Base-by-base conservation (phyloP, 2,888 invertebrate species). In the Lomographa bimaculata region DNA sequence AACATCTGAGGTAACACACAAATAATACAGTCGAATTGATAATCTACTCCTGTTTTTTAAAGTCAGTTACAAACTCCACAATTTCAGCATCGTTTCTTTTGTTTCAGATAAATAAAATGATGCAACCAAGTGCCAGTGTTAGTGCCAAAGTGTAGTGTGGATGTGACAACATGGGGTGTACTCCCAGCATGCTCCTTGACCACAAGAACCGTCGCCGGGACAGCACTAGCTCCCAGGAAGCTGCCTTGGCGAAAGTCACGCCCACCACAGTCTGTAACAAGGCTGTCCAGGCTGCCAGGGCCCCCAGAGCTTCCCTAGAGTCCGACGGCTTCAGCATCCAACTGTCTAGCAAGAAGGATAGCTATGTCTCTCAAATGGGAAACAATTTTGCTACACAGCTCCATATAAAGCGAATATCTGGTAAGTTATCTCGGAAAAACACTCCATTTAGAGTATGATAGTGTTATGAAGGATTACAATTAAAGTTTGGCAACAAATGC, bases 181-280 rank as follows among this genome's bases (percentile, higher is more conserved):
- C 91, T 50, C 92, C 92, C 59, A 92, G 92, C 69, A 91, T 91
- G 80, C 79, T 92, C 55, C 79, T 92, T 62, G 91, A 91, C 71
- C 91, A 91, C 73, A 91, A 91, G 75, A 86, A 79, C 53, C 90
- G 91, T 39, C 80, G 87, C 21, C 87, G 91, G 48, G 91, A 90
- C 77, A 90, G 91, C 77, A 63, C 76, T 2, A 84, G 87, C 12
- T 90, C 89, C 6, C 90, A 89, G 35, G 90, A 89, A 50, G 87
- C 85, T 1, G 89, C 89, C 34, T 59, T 89, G 17, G 85, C 86
- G 0, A 89, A 89, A 50, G 78, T 80, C 11, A 84, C 80, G 0
- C 86, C 86, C 0, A 79, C 80, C 0, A 79, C 85, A 0, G 77
- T 83, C n/a, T 80, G 81, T 54, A 86, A 85, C 57, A 87, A 86